Percentiles rank a stretch among this genome's conserved stretches.
Evolutionary conservation across 2,113 vertebrate genomes (phyloP).

Genomic region (Spizaetus ornatus): DNA sequence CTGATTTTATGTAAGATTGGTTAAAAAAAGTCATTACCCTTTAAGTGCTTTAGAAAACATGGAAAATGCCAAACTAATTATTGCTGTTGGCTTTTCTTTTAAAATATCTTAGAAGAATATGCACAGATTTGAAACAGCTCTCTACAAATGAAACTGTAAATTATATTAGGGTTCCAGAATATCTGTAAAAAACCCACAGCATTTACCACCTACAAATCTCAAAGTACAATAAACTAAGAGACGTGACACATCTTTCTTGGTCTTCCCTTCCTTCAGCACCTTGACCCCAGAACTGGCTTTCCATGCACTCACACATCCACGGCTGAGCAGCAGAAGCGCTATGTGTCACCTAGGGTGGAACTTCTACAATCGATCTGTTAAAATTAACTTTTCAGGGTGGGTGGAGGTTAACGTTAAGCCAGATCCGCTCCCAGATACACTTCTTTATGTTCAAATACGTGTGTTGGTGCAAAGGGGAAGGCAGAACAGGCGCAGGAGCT

Average conservation of each 20-base stretch:
- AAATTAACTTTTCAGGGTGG: not conserved
- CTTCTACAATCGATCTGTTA: not conserved
- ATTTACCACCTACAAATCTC: slow-evolving; percentile 38
- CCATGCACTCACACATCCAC: not conserved
- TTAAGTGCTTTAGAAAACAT: slow-evolving; percentile 34
- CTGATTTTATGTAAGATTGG: not conserved
- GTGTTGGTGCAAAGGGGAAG: not conserved
- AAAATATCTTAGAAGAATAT: slow-evolving; percentile 3
- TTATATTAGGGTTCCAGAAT: slow-evolving; percentile 1
- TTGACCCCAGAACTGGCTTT: not conserved
- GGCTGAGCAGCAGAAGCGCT: not conserved
- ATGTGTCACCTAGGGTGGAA: not conserved
- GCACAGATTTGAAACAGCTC: slow-evolving; percentile 27
- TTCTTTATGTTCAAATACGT: not conserved
- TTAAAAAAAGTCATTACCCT: not conserved
- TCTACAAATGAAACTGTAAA: slow-evolving; percentile 16
- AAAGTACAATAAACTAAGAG: not conserved
- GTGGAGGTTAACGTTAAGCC: not conserved
- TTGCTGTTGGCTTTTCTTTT: slow-evolving; percentile 51
- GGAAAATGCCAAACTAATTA: slow-evolving; percentile 60
- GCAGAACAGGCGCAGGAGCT: not conserved
- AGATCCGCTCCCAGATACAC: not conserved
- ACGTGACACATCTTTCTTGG: not conserved
- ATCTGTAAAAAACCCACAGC: slow-evolving; percentile 21
- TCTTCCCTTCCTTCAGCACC: not conserved